Evolutionary conservation across 2,797 vertebrate species (phyloP), one percentile per base, ranked within the genome.

Genomic region (Brachyrhaphis roseni): DNA sequence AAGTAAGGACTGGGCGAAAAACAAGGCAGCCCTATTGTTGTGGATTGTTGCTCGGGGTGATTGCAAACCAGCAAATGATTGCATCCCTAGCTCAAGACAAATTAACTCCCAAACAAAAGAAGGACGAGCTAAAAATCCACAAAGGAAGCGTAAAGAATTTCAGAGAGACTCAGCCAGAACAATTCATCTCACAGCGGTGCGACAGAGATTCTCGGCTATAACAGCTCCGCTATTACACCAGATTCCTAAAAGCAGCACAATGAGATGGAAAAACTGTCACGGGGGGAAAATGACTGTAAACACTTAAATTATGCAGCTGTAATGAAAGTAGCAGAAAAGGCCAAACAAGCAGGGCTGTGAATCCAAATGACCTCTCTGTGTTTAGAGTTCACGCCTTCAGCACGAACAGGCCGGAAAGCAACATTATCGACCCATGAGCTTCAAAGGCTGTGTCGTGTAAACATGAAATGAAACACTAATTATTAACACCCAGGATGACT

Each of bases 391-490:
- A 76, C 46, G 47, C 41, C 49, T 75, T 51, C 43, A 73, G 26
- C 79, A 18, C 64, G 66, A 71, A 81, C 53, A 46, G 77, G 82
- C 49, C 57, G 49, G 49, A 77, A 76, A 80, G 80, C 72, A 70
- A 75, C 6, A 46, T 10, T 28, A 87, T 80, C 6, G 75, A 80
- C 71, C 76, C 53, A 10, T 39, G 59, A 79, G 77, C 45, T 76
- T 53, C 86, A 84, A 80, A 41, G 31, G 55, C 49, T 81, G 72
- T 41, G 49, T 75, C 78, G 71, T 70, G 66, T 59, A 80, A 86
- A 84, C 76, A 84, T 23, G 46, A 70, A 85, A 76, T 34, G 11
- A 46, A 0, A 43, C 1, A 1, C 43, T 39, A 77, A 79, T 86
- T 82, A 81, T 78, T 66, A 84, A 83, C 74, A 68, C 49, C 10